A percentile compares a stretch with the other conserved stretches of the same genome.
Evolutionary conservation across 2,797 vertebrate genomes (phyloP).

Genomic region (Sphenodon punctatus): DNA sequence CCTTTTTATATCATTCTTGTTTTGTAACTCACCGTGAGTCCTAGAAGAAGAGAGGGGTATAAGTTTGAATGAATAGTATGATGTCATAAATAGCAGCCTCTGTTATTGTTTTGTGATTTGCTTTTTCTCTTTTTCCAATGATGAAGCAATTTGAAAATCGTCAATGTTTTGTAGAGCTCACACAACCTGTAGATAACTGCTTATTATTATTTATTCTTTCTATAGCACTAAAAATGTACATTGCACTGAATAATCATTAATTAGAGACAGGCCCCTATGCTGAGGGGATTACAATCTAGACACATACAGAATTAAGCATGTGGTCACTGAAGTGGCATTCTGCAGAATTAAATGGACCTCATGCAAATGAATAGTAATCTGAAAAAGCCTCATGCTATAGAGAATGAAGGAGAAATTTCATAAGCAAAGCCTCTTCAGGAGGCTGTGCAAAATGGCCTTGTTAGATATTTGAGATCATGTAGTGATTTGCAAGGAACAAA

Average conservation of each 20-base stretch:
- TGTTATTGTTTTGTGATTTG: neutral
- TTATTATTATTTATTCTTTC: too few species aligned
- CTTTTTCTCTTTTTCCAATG: constrained; percentile 18
- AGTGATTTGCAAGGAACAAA: constrained; percentile 60
- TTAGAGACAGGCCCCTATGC: too few species aligned
- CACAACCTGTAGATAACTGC: constrained; percentile 65
- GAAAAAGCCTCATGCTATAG: constrained; percentile 59
- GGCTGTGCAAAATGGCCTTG: constrained; percentile 58
- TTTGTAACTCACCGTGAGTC: too few species aligned
- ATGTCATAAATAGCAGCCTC: neutral
- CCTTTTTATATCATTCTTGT: too few species aligned
- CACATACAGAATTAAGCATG: too few species aligned
- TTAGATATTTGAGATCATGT: constrained; percentile 64
- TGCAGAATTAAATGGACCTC: constrained; percentile 63
- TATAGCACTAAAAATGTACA: too few species aligned
- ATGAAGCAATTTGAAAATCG: constrained; percentile 46
- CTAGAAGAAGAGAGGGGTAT: too few species aligned
- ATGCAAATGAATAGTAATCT: constrained; percentile 62
- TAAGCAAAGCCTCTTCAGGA: constrained; percentile 57
- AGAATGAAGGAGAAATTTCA: constrained; percentile 67
- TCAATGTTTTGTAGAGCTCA: constrained; percentile 49
- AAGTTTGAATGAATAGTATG: too few species aligned
- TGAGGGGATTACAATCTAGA: too few species aligned
- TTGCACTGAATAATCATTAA: too few species aligned
- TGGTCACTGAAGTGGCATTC: constrained; percentile 58